phyloP scores from a whole-genome alignment of 2,113 vertebrate genomes.

The Alexandromys fortis region DNA sequence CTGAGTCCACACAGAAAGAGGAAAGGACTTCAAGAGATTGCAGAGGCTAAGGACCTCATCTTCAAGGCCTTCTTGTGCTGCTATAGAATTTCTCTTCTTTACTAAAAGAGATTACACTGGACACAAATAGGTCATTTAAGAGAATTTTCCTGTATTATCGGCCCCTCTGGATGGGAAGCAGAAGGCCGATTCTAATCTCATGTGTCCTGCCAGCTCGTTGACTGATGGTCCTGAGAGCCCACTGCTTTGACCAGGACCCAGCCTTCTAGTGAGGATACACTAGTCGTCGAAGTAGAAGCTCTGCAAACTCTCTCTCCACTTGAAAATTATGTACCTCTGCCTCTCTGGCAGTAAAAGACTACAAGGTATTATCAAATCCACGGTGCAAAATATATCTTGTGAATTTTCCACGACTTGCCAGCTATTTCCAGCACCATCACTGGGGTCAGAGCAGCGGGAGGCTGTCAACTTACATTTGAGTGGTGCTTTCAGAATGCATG shows the following conservation, averaged over 20 bases:
- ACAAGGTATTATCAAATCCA: conserved; percentile 56
- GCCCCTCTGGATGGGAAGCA: not conserved
- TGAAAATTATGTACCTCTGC: conserved; percentile 20
- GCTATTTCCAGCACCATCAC: not conserved
- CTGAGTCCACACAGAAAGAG: not conserved
- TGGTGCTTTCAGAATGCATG: conserved; percentile 38
- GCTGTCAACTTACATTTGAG: conserved; percentile 43
- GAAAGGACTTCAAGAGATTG: not conserved
- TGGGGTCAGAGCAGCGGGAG: conserved; percentile 17
- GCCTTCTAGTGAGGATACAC: not conserved
- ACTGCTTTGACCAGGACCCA: not conserved
- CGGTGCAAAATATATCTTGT: conserved; percentile 37
- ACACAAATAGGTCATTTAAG: not conserved
- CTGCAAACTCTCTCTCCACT: not conserved
- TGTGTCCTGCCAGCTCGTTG: not conserved
- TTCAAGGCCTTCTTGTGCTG: not conserved
- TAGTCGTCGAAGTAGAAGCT: not conserved
- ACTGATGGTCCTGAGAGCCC: not conserved
- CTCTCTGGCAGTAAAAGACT: not conserved
- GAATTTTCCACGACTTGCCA: conserved; percentile 23
- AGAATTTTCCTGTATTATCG: not conserved
- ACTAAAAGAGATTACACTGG: not conserved
- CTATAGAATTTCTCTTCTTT: not conserved
- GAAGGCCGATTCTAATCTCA: not conserved
- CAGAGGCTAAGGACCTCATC: not conserved